Evolutionary conservation across 1,140 invertebrate species (phyloP).

Genomic region (Dendrolimus kikuchii): DNA sequence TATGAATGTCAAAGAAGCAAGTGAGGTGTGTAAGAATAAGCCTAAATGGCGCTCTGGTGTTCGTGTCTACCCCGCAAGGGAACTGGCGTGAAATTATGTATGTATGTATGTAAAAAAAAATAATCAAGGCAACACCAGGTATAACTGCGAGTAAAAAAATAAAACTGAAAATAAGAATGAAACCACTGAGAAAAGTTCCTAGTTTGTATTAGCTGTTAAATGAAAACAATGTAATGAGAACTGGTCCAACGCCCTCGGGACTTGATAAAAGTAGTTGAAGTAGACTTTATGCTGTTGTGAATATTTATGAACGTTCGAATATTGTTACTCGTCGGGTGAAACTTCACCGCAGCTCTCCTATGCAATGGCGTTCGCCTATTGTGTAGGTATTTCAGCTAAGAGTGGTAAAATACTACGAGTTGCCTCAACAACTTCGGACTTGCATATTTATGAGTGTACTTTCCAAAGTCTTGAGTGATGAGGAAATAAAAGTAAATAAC

Average conservation of each 20-base stretch:
- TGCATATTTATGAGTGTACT: conserved; percentile 56
- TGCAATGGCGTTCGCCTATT: conserved; percentile 34
- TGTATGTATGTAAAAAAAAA: too few relatives aligned
- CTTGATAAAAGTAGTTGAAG: conserved; percentile 26
- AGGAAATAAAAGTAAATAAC: conserved; percentile 43
- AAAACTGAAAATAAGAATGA: too few relatives aligned
- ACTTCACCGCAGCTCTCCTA: conserved; percentile 29
- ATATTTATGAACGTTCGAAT: conserved; percentile 52
- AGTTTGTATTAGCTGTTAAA: conserved; percentile 7
- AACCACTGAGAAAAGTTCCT: too few relatives aligned
- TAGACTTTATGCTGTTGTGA: conserved; percentile 32
- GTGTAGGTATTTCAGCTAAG: conserved; percentile 36
- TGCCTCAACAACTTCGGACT: conserved; percentile 39
- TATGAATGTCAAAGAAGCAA: too few relatives aligned
- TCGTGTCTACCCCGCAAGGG: too few relatives aligned
- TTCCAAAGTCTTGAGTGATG: conserved; percentile 48
- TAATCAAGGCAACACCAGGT: too few relatives aligned
- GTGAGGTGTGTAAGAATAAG: too few relatives aligned
- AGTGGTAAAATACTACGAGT: conserved; percentile 40
- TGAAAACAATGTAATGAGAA: conserved; percentile 14
- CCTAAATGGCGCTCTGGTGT: too few relatives aligned
- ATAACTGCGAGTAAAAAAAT: too few relatives aligned
- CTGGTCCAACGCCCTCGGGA: conserved; percentile 12
- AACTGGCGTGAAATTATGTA: too few relatives aligned
- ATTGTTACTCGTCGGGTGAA: conserved; percentile 34